Evolutionary conservation across 2,113 vertebrate genomes (phyloP), one percentile per base, ranked within the genome.

Genomic region (Herpetotheres cachinnans): DNA sequence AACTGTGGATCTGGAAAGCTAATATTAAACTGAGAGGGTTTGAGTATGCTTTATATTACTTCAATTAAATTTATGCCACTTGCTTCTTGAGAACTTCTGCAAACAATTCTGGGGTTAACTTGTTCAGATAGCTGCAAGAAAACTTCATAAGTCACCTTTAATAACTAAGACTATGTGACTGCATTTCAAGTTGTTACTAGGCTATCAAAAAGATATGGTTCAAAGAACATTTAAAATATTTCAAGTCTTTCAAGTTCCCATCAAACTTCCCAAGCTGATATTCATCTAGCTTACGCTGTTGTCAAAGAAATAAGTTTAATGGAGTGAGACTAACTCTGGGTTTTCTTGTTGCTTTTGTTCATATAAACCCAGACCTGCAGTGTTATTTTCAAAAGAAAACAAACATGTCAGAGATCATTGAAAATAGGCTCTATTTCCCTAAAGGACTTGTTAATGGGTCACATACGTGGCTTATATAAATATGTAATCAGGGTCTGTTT

Each of bases 221-320:
- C 94, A 97, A 91, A 79, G 73, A 88, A 30, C 3, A 0, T 82
- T 96, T 66, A 80, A 93, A 96, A 50, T 42, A 90, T 95, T 82
- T 88, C 85, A 61, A 69, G 76, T 89, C 83, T 95, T 96, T 95
- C 88, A 90, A 93, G 77, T 86, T 80, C 58, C 27, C 46, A 59
- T 38, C 65, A 91, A 80, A 79, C 44, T 95, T 85, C 44, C 72
- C 38, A 91, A 71, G 87, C 55, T 82, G 56, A 82, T 94, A 90
- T 58, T 95, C 82, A 87, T 90, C 95, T 91, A 55, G 80, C 92
- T 95, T 96, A 91, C 4, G 0, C 84, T 92, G 56, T 90, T 83
- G 95, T 92, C 77, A 90, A 97, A 97, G 89, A 95, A 95, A 67
- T 96, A 80, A 59, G 80, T 89, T 97, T 91, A 96, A 90, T 88